Evolutionary conservation across 2,113 vertebrate genomes (phyloP).

Genomic region (Rhabdomys dilectus): DNA sequence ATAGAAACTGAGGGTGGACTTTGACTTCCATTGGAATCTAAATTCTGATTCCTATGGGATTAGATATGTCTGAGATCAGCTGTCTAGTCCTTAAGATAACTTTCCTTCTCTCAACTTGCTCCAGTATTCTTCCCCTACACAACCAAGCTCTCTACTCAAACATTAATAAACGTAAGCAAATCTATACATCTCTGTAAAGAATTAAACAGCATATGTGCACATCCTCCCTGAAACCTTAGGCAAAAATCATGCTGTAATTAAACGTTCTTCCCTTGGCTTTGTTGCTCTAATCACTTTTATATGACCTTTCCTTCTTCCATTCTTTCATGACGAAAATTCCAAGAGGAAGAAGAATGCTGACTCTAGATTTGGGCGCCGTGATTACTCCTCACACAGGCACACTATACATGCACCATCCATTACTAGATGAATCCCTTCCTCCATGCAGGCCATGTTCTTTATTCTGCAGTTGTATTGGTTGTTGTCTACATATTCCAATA

Average conservation of each 20-base stretch:
- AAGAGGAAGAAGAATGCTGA: background rate
- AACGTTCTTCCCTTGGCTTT: background rate
- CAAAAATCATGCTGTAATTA: constrained; percentile 18
- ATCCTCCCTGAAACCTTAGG: background rate
- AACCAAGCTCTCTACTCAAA: background rate
- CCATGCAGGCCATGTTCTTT: background rate
- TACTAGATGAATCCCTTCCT: background rate
- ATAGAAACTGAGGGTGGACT: background rate
- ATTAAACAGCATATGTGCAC: background rate
- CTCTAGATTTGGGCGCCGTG: background rate
- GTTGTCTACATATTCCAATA: background rate
- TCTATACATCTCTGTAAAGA: constrained; percentile 5
- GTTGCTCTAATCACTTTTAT: background rate
- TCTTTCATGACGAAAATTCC: background rate
- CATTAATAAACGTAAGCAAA: constrained; percentile 7
- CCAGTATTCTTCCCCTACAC: background rate
- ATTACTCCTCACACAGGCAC: background rate
- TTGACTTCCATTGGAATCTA: background rate
- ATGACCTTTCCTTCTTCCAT: background rate
- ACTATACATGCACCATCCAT: background rate
- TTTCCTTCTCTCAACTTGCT: background rate
- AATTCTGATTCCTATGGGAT: background rate
- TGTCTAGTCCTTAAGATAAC: background rate
- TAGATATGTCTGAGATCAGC: background rate
- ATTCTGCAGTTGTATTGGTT: background rate